Evolutionary conservation across 2,797 vertebrate genomes (phyloP).

Genomic region (Amphiprion clarkii): DNA sequence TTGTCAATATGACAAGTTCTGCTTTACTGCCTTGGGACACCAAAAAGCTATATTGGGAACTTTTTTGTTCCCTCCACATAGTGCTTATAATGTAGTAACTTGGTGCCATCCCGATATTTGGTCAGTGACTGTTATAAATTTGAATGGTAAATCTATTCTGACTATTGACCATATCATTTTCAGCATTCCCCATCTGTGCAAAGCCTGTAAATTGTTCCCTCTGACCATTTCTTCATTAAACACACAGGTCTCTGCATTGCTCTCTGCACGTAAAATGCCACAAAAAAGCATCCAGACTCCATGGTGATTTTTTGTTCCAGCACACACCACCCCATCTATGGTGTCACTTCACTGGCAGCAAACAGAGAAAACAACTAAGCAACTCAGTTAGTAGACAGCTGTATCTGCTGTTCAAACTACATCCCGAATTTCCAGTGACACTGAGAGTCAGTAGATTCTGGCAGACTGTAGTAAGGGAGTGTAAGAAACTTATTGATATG

Average conservation of each 20-base stretch:
- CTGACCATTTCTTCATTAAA: slow-evolving; percentile 59
- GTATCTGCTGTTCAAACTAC: slow-evolving; percentile 31
- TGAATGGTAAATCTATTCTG: slow-evolving; percentile 34
- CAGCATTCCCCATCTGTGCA: slow-evolving; percentile 27
- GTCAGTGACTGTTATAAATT: slow-evolving; percentile 6
- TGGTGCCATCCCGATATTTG: slow-evolving; percentile 10
- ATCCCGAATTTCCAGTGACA: slow-evolving; percentile 34
- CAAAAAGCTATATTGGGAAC: slow-evolving; percentile 13
- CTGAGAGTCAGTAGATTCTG: slow-evolving; percentile 1
- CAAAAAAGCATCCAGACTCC: slow-evolving; percentile 58
- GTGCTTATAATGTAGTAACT: slow-evolving; percentile 35
- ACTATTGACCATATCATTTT: slow-evolving; percentile 46
- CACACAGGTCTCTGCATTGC: slow-evolving; percentile 57
- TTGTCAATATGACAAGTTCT: slow-evolving; percentile 46
- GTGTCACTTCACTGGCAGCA: slow-evolving; percentile 67
- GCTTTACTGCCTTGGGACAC: slow-evolving; percentile 51
- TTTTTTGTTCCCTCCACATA: neutral
- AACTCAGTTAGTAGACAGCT: slow-evolving; percentile 37
- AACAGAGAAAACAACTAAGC: slow-evolving; percentile 60
- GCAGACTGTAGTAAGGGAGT: neutral
- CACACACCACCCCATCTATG: slow-evolving; percentile 54
- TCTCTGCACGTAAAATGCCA: slow-evolving; percentile 68
- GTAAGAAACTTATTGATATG: neutral
- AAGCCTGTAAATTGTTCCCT: slow-evolving; percentile 18
- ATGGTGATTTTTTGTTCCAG: slow-evolving; percentile 68